These are phyloP conservation scores for Eulemur albifrons DNA, from an alignment of 2,797 vertebrate genomes.

Conservation along the genomic window DNA sequence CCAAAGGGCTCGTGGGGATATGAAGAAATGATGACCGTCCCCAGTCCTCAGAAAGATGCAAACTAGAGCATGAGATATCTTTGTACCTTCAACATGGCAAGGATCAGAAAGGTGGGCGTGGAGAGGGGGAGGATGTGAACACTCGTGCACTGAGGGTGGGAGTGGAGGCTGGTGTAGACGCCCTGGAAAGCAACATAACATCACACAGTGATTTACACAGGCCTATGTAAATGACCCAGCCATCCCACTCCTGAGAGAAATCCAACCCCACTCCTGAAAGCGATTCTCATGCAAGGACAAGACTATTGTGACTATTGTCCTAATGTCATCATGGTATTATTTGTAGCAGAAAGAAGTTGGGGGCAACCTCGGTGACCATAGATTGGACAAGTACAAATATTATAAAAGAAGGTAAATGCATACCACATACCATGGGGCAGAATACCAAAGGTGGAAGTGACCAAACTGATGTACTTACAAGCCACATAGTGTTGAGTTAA, in stretches of 20 bases:
- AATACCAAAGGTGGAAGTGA: not conserved
- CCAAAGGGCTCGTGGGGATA: rapidly evolving
- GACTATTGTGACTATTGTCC: too few relatives aligned
- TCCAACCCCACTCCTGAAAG: not conserved
- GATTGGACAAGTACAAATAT: not conserved
- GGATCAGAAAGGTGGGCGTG: not conserved
- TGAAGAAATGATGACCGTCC: not conserved
- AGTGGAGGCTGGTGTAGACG: not conserved
- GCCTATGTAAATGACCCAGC: not conserved
- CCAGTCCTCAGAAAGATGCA: not conserved
- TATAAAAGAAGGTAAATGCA: not conserved
- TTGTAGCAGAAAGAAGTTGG: not conserved
- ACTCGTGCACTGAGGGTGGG: not conserved
- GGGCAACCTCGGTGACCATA: not conserved
- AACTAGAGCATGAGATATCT: not conserved
- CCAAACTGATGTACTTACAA: not conserved
- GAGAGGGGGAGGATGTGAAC: not conserved
- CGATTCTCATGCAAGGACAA: not conserved
- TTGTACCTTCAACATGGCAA: not conserved
- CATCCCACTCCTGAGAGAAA: not conserved
- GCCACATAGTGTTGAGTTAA: not conserved
- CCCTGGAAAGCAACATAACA: not conserved
- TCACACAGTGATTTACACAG: not conserved
- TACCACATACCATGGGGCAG: not conserved
- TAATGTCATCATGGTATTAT: not conserved